Base-by-base conservation (phyloP, 2,888 invertebrate genomes). In the Hemaris fuciformis region DNA sequence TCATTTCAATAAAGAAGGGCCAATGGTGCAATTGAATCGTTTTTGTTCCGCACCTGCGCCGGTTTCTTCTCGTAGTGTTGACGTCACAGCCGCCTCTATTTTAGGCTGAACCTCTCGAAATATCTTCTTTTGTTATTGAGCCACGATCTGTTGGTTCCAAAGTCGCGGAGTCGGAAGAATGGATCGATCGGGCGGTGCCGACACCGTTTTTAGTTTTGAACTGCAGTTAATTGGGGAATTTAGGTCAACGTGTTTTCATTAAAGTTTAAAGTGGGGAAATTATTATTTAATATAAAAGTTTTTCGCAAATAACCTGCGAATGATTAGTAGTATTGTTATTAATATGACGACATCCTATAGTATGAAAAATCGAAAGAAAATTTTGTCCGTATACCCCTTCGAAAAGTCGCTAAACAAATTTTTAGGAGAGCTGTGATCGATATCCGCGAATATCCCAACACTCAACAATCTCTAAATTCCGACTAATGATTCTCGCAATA, bases 41-140 rank as follows among this genome's bases (percentile, higher is more conserved):
- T 15, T 31, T 18, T 15, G 18, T 27, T 53, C 10, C 31, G 53
- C n/a, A 31, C 25, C 53, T 53, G 53, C 10, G 53, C 18, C 10
- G 53, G 10, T 8, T 15, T 10, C 18, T 18, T 31, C 27, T 25
- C 31, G 53, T 27, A 53, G 18, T 18, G 27, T 18, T 53, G 53
- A 31, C 53, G 53, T 53, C 53, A 53, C 18, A 15, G 31, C 7
- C 27, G 48, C 18, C 18, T 53, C 53, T 53, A 53, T 60, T 60
- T 53, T 18, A 13, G 13, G 41, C 60, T 23, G 38, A 25, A 53
- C 18, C 27, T 60, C 60, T 27, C 53, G 18, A 53, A 53, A 53
- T 53, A 53, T 53, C 59, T 27, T 43, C 42, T 42, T 27, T 42
- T 45, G 43, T 20, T 42, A 27, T 23, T 59, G n/a, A 43, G 43